Base-by-base conservation (phyloP, 2,888 invertebrate species). In the Esperia sulphurella region DNA sequence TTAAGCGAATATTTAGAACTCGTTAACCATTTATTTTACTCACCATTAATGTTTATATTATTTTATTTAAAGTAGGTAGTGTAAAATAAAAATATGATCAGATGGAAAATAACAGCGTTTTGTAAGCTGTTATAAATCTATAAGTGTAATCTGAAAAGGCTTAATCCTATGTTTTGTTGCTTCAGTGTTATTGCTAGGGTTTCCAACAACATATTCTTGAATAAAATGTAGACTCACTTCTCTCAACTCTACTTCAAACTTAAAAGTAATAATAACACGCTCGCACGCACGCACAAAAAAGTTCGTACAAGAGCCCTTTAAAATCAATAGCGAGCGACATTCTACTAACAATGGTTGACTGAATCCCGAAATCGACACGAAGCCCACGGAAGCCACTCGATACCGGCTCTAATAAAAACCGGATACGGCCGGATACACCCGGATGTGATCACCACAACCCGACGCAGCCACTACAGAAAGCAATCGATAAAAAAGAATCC, bases 391-490 rank as follows among this genome's bases (percentile, higher is more conserved):
- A 83, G 78, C 82, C 80, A 84, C 83, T 85, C 81, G 77, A 85
- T 84, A 82, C 68, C 74, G 69, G 70, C 57, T 75, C 79, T 80
- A 85, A 85, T 85, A 83, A 79, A 82, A 82, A 78, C 82, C 83
- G 85, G 85, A 86, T 83, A 74, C 64, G 59, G 60, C 63, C 63
- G 64, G 60, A 65, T 71, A 65, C 63, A 64, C 62, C 75, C 71
- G 84, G 85, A 85, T 77, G 71, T 72, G 68, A 75, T 71, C 67
- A 69, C 76, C 75, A 66, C 79, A 72, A 69, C 64, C 64, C 63
- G 62, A 59, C 61, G 8, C 39, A 39, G 14, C 65, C 61, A 65
- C 67, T 68, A 61, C 58, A 66, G 67, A 75, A 73, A 69, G 64
- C 52, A 58, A 59, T 61, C 61, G 51, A 65, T 62, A 64, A 68